phyloP scores from a whole-genome alignment of 2,888 invertebrate species.

The Volucella zonaria region DNA sequence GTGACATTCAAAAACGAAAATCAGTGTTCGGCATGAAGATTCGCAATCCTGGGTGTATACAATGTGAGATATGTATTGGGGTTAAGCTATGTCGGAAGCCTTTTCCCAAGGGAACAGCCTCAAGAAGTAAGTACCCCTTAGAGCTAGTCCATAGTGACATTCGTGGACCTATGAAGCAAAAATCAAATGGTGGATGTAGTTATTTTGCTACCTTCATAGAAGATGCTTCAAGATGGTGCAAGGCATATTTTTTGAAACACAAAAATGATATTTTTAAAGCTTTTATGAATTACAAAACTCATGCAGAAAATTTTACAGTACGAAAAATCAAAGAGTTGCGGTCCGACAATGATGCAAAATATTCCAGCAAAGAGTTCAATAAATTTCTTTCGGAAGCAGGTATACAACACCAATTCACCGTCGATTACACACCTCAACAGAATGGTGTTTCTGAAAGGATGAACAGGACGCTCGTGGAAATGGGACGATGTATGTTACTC shows the following conservation, averaged over 20 bases:
- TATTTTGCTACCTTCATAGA: conserved; percentile 21
- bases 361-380: background rate
- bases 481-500: too few species aligned
- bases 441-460: too few species aligned
- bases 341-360: too few species aligned
- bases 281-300: conserved; percentile 18
- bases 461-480: background rate
- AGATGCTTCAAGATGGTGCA: conserved; percentile 15
- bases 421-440: conserved; percentile 12
- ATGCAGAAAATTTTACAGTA: conserved; percentile 22
- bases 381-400: background rate
- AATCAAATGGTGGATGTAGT: conserved; percentile 13
- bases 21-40: background rate
- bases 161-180: conserved; percentile 13
- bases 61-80: conserved; percentile 8
- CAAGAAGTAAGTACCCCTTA: background rate
- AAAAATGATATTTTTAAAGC: background rate
- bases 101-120: background rate
- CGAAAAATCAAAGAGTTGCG: background rate
- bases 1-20: background rate
- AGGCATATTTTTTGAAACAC: conserved; percentile 17
- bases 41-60: background rate
- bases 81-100: background rate
- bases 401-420: conserved; percentile 13
- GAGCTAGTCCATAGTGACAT: conserved; percentile 23